Evolutionary conservation across 2,113 vertebrate genomes (phyloP).

Genomic region (Cyanocitta stelleri): DNA sequence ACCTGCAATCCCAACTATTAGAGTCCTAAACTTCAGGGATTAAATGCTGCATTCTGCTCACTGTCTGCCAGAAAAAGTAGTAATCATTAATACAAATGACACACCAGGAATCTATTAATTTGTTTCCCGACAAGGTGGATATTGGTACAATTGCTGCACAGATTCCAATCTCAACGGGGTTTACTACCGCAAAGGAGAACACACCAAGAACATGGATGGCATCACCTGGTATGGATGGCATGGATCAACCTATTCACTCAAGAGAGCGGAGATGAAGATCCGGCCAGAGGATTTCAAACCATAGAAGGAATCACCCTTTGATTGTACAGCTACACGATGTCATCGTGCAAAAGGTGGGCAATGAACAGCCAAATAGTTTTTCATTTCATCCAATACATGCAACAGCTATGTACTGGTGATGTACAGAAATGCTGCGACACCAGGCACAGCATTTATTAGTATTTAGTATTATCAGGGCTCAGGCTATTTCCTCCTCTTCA

Average conservation of each 20-base stretch:
- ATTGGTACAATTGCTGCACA: slow-evolving; percentile 99
- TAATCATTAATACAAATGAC: background rate
- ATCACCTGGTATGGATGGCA: slow-evolving; percentile 98
- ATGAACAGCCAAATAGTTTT: background rate
- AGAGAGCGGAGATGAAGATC: slow-evolving; percentile 95
- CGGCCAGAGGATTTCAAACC: slow-evolving; percentile 83
- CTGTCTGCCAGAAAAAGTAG: fast-evolving
- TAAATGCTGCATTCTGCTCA: background rate
- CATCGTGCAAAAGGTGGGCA: background rate
- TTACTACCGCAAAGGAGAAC: slow-evolving; percentile 86
- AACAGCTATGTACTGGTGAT: background rate
- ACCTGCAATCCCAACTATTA: background rate
- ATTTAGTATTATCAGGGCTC: background rate
- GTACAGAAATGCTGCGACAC: background rate
- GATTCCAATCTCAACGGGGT: slow-evolving; percentile 95
- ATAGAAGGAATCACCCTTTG: background rate
- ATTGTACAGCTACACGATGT: background rate
- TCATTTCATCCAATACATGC: background rate
- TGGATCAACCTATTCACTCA: slow-evolving; percentile 90
- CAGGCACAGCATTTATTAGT: background rate
- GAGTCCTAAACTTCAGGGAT: background rate
- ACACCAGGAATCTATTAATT: background rate
- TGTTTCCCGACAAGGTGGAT: slow-evolving; percentile 79
- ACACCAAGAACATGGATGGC: slow-evolving; percentile 84
- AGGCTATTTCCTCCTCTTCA: background rate